Base-by-base conservation (phyloP, 2,888 invertebrate genomes). In the Acanthopleura granulata region DNA sequence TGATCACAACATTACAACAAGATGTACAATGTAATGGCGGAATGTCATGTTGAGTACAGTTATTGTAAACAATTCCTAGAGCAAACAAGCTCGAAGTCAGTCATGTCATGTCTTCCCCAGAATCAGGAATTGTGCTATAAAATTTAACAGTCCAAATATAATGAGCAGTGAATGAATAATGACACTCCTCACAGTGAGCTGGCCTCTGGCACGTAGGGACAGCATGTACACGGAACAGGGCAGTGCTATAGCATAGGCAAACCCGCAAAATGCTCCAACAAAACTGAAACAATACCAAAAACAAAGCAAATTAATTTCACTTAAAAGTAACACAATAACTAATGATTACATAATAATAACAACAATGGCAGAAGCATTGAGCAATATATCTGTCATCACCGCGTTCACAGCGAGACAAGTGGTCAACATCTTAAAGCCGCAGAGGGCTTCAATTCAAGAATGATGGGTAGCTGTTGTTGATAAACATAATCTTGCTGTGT, bases 241-340 rank as follows among this genome's bases (percentile, higher is more conserved):
- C 29, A 97, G 91, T 0, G 95, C 93, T 91, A 97, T 97, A 15
- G 97, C 93, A 89, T 96, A 96, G 0, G 96, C 94, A 73, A 97
- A 91, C 0, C 97, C 97, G 86, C 96, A 95, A 27, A 96, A 91
- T 0, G 97, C 95, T 69, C 97, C 97, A 0, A 96, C 95, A 90
- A 95, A 97, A 84, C 96, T 95, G 90, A 80, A 92, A 85, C 66
- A 51, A n/a, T n/a, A n/a, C n/a, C 0, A 57, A 12, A 57, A 57
- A 57, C 18, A 57, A 22, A 18, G 22, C 57, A 57, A 40, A 40
- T 40, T 3, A 40, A 40, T 40, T 9, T 40, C 40, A 40, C 9
- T 40, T 40, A 9, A 40, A 40, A 40, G 9, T 40, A 40, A 40
- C 40, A 40, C 40, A 40, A 40, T 3, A 40, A 40, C n/a, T n/a